Conservation (phyloP, 2,113 vertebrate species). For the Scophthalmus maximus region DNA sequence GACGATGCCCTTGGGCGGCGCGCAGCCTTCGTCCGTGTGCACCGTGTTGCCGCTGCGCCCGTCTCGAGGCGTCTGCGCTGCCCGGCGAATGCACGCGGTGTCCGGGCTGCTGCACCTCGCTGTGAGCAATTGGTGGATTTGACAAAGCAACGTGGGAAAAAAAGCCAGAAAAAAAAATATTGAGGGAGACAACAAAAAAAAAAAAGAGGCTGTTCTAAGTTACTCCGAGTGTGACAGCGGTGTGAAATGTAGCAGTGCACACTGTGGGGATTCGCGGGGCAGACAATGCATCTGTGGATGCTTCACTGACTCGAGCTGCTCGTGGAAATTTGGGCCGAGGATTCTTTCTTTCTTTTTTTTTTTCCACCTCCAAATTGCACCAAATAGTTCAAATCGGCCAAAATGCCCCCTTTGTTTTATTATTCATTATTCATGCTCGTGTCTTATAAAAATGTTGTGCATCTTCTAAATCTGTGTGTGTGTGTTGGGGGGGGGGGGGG, state of each 20-base stretch:
- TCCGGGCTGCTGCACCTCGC: conserved; percentile 48
- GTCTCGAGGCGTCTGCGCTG: conserved; percentile 41
- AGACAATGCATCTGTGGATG: conserved; percentile 71
- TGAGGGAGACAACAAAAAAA: not conserved
- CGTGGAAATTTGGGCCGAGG: conserved; percentile 34
- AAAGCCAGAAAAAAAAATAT: not conserved
- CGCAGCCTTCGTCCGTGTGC: conserved; percentile 55
- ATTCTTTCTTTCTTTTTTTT: not conserved
- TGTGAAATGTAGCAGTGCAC: conserved; percentile 43
- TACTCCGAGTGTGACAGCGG: conserved; percentile 13
- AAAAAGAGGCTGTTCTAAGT: conserved; percentile 7
- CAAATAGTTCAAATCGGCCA: not conserved
- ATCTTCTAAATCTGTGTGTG: not conserved
- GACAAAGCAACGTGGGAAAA: conserved; percentile 30
- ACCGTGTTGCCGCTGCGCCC: conserved; percentile 29
- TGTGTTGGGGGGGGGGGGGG: no score
- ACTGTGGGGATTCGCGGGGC: conserved; percentile 51
- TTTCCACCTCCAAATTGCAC: conserved; percentile 8
- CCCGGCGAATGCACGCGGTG: conserved; percentile 54
- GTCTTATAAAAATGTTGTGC: not conserved
- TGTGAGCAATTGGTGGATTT: conserved; percentile 39
- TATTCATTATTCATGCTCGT: no score
- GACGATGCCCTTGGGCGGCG: conserved; percentile 63
- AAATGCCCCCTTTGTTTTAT: not conserved
- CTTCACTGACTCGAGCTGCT: conserved; percentile 56